These are phyloP conservation scores for Nasonia vitripennis DNA, from an alignment of 1,140 invertebrate genomes.

Conservation along the genomic window DNA sequence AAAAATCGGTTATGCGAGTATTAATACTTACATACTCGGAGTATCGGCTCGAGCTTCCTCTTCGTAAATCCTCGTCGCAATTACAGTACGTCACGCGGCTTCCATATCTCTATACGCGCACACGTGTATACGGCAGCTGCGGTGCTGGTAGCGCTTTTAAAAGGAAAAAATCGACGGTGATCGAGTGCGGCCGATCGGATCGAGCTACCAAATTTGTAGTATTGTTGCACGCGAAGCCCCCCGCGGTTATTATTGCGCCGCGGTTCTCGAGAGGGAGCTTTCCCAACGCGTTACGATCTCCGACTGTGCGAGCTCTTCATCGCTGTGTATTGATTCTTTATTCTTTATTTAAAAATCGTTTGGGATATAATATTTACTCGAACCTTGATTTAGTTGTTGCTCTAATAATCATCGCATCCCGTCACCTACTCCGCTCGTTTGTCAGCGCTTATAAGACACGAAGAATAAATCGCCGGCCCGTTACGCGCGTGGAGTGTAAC, in stretches of 20 bases:
- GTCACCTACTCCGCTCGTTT: constrained; percentile 42
- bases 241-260: constrained; percentile 49
- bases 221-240: constrained; percentile 58
- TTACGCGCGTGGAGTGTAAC: constrained; percentile 39
- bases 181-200: constrained; percentile 3
- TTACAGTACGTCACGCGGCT: background rate
- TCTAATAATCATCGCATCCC: no score
- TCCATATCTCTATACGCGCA: background rate
- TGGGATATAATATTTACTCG: no score
- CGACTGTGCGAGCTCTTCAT: constrained; percentile 22
- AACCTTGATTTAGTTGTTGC: no score
- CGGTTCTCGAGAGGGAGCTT: constrained; percentile 43
- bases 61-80: background rate
- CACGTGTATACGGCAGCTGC: no score
- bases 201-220: constrained; percentile 60
- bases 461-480: constrained; percentile 46
- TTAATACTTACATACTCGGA: no score
- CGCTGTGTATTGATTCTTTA: background rate
- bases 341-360: no score
- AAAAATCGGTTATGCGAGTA: background rate
- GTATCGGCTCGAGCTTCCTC: background rate
- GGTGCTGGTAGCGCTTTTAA: constrained; percentile 20
- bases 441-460: constrained; percentile 30
- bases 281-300: constrained; percentile 23
- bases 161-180: background rate